Conservation (phyloP, 2,797 vertebrate species). For the Cirrhinus mrigala region DNA sequence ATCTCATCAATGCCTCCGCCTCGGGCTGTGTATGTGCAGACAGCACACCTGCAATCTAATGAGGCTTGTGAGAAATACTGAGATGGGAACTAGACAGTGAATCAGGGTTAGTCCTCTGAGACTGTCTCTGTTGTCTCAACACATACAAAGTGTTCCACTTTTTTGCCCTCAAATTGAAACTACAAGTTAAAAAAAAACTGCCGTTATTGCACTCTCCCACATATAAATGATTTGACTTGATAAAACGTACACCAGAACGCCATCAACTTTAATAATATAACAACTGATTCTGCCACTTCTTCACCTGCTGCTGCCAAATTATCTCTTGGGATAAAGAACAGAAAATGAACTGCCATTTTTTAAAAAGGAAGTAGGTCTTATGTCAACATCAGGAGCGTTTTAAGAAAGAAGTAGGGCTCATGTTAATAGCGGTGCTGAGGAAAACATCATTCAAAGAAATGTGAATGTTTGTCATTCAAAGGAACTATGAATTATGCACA, state of each 20-base stretch:
- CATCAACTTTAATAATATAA: slow-evolving; percentile 26
- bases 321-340: slow-evolving; percentile 23
- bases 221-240: slow-evolving; percentile 15
- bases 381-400: slow-evolving; percentile 18
- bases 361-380: slow-evolving; percentile 8
- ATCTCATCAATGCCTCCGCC: slow-evolving; percentile 42
- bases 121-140: slow-evolving; percentile 42
- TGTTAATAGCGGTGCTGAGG: neutral
- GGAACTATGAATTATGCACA: neutral
- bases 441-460: slow-evolving; percentile 2
- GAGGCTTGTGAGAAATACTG: slow-evolving; percentile 52
- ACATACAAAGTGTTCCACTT: slow-evolving; percentile 56
- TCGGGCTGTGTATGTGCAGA: slow-evolving; percentile 40
- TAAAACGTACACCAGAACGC: neutral
- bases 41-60: slow-evolving; percentile 57
- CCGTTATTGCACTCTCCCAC: neutral
- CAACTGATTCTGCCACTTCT: slow-evolving; percentile 15
- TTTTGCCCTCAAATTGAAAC: slow-evolving; percentile 39
- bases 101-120: slow-evolving; percentile 52
- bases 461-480: slow-evolving; percentile 24
- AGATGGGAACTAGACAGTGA: slow-evolving; percentile 43
- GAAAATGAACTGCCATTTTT: slow-evolving; percentile 1
- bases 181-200: slow-evolving; percentile 42
- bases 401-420: slow-evolving; percentile 24
- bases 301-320: slow-evolving; percentile 17